A percentile compares a stretch with the other conserved stretches of the same genome.
Evolutionary conservation across 2,888 invertebrate genomes (phyloP).

Genomic region (Sphecodes monilicornis): DNA sequence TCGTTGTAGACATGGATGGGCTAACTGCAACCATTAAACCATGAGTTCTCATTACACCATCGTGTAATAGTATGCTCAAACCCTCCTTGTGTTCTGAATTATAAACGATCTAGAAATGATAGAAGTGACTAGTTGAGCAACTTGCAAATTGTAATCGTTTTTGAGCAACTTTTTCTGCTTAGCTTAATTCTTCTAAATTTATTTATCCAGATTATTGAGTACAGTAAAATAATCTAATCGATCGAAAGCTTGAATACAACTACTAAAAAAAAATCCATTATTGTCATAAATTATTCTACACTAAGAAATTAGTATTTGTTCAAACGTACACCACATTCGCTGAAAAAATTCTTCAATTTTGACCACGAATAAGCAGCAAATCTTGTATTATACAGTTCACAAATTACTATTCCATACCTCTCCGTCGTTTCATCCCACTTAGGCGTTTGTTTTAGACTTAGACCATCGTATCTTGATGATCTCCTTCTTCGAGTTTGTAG

Average conservation of each 20-base stretch:
- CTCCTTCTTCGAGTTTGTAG: constrained; percentile 8
- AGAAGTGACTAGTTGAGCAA: background rate
- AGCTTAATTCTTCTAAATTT: too few species aligned
- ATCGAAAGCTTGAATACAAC: too few species aligned
- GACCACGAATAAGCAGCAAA: constrained; percentile 61
- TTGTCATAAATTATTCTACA: background rate
- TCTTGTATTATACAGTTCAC: constrained; percentile 58
- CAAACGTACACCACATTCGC: constrained; percentile 49
- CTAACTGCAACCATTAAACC: constrained; percentile 61
- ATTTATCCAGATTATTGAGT: too few species aligned
- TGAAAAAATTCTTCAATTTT: constrained; percentile 49
- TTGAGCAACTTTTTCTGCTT: background rate
- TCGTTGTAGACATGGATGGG: constrained; percentile 54
- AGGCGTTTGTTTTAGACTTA: background rate
- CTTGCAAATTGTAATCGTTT: background rate
- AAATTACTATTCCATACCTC: constrained; percentile 63
- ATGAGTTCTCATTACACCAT: constrained; percentile 48
- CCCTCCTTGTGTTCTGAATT: constrained; percentile 60
- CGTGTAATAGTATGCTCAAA: constrained; percentile 66
- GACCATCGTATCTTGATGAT: constrained; percentile 15
- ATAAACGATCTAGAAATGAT: constrained; percentile 61
- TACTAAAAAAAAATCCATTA: too few species aligned
- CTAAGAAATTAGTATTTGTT: background rate
- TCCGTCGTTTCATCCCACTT: constrained; percentile 62
- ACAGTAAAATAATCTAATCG: background rate